These are phyloP conservation scores for Chamaetylas fuelleborni DNA, from an alignment of 2,113 vertebrate genomes.

Conservation along the genomic window DNA sequence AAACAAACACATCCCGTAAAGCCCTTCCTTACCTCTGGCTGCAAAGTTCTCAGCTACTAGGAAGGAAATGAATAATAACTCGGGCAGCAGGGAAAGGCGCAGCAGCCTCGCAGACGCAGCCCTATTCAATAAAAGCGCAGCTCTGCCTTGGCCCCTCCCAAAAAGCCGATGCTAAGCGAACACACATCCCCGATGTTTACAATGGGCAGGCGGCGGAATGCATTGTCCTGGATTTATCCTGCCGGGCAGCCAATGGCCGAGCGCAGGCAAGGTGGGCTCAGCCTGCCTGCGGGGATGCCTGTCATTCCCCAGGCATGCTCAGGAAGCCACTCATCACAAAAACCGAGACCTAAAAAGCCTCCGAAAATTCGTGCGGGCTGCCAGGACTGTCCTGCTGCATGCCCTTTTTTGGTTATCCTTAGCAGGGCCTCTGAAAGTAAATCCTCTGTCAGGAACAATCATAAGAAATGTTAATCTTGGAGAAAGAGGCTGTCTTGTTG, in stretches of 20 bases:
- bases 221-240: constrained; percentile 81
- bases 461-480: constrained; percentile 87
- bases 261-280: constrained; percentile 72
- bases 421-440: constrained; percentile 84
- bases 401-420: constrained; percentile 90
- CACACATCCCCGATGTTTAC: constrained; percentile 81
- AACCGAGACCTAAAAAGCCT: constrained; percentile 80
- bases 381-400: constrained; percentile 82
- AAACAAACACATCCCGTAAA: not conserved
- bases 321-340: constrained; percentile 82
- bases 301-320: constrained; percentile 84
- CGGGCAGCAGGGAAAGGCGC: constrained; percentile 58
- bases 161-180: constrained; percentile 76
- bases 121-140: constrained; percentile 78
- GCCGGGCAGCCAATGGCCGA: constrained; percentile 74
- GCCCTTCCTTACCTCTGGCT: constrained; percentile 71
- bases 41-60: constrained; percentile 46
- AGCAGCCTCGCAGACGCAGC: constrained; percentile 64
- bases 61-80: constrained; percentile 42
- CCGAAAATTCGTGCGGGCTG: constrained; percentile 75
- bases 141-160: constrained; percentile 83
- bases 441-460: constrained; percentile 87
- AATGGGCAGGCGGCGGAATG: constrained; percentile 73
- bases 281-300: constrained; percentile 78
- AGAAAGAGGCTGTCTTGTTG: constrained; percentile 72